Percentiles rank a stretch among this genome's conserved stretches.
Conservation (phyloP, 2,888 invertebrate genomes). For the Ganaspis brasiliensis region DNA sequence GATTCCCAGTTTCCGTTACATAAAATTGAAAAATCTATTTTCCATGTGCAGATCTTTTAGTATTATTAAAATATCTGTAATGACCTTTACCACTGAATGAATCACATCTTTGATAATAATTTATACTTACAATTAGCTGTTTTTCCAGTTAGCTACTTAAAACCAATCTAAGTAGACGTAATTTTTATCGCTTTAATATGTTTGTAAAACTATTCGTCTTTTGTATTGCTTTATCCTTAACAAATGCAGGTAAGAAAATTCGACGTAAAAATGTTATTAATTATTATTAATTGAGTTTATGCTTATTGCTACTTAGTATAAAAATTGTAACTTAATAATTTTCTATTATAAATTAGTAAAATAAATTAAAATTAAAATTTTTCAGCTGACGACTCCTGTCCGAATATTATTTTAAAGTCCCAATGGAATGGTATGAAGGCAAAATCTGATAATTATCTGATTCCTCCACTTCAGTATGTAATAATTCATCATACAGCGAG, state of each 20-base stretch:
- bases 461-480: constrained; percentile 82
- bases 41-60: neutral
- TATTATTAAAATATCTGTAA: neutral
- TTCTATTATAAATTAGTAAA: neutral
- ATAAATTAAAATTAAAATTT: constrained; percentile 32
- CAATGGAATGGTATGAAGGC: constrained; percentile 84
- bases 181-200: neutral
- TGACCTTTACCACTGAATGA: constrained; percentile 14
- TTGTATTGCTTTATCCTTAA: neutral
- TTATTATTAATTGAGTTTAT: neutral
- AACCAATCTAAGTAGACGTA: neutral
- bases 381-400: constrained; percentile 76
- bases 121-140: neutral
- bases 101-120: constrained; percentile 5
- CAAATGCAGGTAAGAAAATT: neutral
- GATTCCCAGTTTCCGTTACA: no score
- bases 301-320: no score
- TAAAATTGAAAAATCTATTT: no score
- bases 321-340: neutral
- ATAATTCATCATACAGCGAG: constrained; percentile 84
- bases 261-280: neutral
- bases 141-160: neutral
- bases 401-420: constrained; percentile 82
- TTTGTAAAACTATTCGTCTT: neutral
- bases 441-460: constrained; percentile 82